Conservation (phyloP, 2,888 invertebrate species). For the Laothoe populi region DNA sequence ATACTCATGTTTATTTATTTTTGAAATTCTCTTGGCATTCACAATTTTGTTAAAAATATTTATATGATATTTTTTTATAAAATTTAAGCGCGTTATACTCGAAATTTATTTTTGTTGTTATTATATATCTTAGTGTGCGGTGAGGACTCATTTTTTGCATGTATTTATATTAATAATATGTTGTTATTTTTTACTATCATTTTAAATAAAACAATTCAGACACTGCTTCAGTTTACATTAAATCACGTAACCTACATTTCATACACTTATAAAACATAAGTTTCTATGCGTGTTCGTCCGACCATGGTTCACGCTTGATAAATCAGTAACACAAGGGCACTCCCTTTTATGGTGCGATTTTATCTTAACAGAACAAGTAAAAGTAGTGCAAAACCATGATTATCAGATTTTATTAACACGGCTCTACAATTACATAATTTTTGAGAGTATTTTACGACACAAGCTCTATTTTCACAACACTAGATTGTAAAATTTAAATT, state of each 20-base stretch:
- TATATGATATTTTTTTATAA: too few relatives aligned
- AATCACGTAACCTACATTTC: conserved; percentile 22
- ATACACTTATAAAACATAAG: neutral
- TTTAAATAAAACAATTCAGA: neutral
- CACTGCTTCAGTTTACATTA: neutral
- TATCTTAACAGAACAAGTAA: conserved; percentile 18
- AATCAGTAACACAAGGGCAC: conserved; percentile 16
- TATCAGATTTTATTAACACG: conserved; percentile 15
- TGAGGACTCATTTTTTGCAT: too few relatives aligned
- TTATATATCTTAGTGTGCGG: too few relatives aligned
- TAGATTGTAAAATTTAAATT: neutral
- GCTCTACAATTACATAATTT: neutral
- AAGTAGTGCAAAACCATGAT: conserved; percentile 6
- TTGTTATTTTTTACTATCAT: too few relatives aligned
- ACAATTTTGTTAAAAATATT: too few relatives aligned
- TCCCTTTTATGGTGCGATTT: conserved; percentile 17
- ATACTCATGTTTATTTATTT: too few relatives aligned
- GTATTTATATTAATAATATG: too few relatives aligned
- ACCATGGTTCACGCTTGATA: conserved; percentile 12
- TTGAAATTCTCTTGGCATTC: too few relatives aligned
- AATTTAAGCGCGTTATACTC: too few relatives aligned
- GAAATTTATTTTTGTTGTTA: too few relatives aligned
- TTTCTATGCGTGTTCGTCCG: conserved; percentile 8
- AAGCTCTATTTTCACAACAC: neutral
- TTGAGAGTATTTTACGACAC: conserved; percentile 8